Base-by-base conservation (phyloP, 2,888 invertebrate genomes). In the Plebejus melissa region DNA sequence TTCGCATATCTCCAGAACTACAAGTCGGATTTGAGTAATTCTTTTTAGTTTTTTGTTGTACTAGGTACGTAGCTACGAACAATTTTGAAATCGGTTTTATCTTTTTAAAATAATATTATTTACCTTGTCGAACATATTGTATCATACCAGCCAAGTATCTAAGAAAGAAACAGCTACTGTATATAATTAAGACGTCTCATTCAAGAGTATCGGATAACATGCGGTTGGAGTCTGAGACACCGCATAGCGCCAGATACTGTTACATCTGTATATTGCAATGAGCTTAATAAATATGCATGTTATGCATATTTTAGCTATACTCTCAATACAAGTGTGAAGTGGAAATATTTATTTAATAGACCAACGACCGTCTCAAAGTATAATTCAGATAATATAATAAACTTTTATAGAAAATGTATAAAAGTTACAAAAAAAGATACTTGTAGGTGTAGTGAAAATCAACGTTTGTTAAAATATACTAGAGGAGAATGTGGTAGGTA, bases 141-240 rank as follows among this genome's bases (percentile, higher is more conserved):
- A 32, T 41, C 13, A 54, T 54, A 54, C 16, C 54, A 4, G 46
- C 46, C 46, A 54, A 54, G 54, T 54, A 16, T 54, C 54, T 4
- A 16, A 16, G 16, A 54, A 54, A 54, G 54, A 54, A 54, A 54
- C 54, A 54, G 54, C 46, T 46, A 46, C 9, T 54, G 16, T 65
- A 65, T 65, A 65, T 65, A 36, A 65, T 65, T 65, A 32, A 65
- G 32, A 4, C 65, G 13, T 65, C 65, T 65, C 65, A 36, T 36
- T 36, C 65, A 65, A 65, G 13, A 36, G 65, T 65, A 65, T 65
- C 65, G 2, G 1, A 6, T 65, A 13, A 28, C 28, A 28, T 65
- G 65, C 2, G 32, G 65, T 65, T 36, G 16, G 36, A 65, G 65
- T 4, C 65, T 65, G 65, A 11, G 65, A 36, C 65, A 13, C 65